Percentiles rank a stretch among this genome's conserved stretches.
phyloP scores from a whole-genome alignment of 2,888 invertebrate genomes.

The Spisula subtruncata region DNA sequence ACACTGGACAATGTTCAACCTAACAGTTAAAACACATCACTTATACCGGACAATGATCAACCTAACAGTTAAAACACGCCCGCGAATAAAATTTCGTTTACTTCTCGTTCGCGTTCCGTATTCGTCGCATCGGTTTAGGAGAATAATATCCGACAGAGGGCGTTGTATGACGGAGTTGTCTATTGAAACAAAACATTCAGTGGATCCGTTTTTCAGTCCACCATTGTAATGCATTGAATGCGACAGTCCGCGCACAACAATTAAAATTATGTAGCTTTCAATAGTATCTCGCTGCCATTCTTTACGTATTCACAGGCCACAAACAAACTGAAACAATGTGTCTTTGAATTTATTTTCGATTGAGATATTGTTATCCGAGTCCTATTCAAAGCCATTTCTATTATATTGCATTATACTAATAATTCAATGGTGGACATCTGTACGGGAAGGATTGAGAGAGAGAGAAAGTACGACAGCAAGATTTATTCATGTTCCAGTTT shows the following conservation, averaged over 20 bases:
- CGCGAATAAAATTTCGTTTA: conserved; percentile 12
- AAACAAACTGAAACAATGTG: conserved; percentile 66
- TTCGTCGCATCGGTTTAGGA: conserved; percentile 26
- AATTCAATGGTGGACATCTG: conserved; percentile 58
- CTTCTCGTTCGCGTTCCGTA: not conserved
- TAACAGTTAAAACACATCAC: too few relatives aligned
- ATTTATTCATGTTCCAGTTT: conserved; percentile 7
- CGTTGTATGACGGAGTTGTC: conserved; percentile 54
- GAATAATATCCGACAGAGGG: conserved; percentile 44
- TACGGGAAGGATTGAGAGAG: not conserved
- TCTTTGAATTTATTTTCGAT: conserved; percentile 67
- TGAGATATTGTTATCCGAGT: conserved; percentile 58
- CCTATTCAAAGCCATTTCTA: conserved; percentile 41
- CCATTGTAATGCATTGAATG: conserved; percentile 60
- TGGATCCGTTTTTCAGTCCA: conserved; percentile 22
- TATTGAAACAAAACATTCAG: conserved; percentile 44
- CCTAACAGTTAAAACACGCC: not conserved
- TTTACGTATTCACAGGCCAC: conserved; percentile 42
- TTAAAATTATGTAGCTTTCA: conserved; percentile 66
- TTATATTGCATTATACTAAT: conserved; percentile 53
- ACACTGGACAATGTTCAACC: too few relatives aligned
- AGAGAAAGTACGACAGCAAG: conserved; percentile 20
- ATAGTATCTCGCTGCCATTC: conserved; percentile 51
- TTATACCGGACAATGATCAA: too few relatives aligned
- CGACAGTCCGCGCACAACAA: conserved; percentile 55